Base-by-base conservation (phyloP, 2,888 invertebrate genomes). In the Odontocolon sp. region DNA sequence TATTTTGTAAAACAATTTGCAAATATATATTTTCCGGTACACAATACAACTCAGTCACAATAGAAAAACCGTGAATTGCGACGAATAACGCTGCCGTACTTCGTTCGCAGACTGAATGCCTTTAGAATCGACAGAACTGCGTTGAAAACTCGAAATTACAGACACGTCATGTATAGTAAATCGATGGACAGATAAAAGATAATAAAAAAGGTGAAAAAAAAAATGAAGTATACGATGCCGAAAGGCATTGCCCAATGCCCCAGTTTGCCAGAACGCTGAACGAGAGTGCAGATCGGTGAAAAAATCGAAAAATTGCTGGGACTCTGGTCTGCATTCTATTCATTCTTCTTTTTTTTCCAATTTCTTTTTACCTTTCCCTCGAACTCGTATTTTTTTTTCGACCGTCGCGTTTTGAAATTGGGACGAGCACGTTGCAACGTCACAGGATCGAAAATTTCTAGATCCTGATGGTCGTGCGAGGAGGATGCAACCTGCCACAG, bases 401-500 rank as follows among this genome's bases (percentile, higher is more conserved):
- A 61, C 52, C 64, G 11, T 23, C 18, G 40, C 59, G 36, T 54
- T 69, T 63, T 33, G 50, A 36, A 63, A 64, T 69, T 28, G 40
- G 64, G 8, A 52, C 50, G 63, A 59, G 59, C 61, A 64, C 16
- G 64, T 33, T 56, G 42, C 16, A n/a, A n/a, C 40, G 54, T 36
- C 72, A 57, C 50, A 8, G 75, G 50, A 31, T 64, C 38, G 26
- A 26, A 42, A 50, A 70, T 70, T 64, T 70, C 36, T 16, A 50
- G 69, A 69, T 64, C 14, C 75, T 42, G 75, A 70, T 75, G 64
- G 33, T 75, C 33, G 72, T 50, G 56, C 33, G 28, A 21, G 21
- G 47, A 63, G 61, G 33, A 54, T 73, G 56, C 47, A 23, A 33
- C 50, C 38, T 14, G 14, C 16, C 64, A 26, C 21, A 64, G 64